Evolutionary conservation across 2,113 vertebrate species (phyloP).

Genomic region (Tragelaphus strepsiceros): DNA sequence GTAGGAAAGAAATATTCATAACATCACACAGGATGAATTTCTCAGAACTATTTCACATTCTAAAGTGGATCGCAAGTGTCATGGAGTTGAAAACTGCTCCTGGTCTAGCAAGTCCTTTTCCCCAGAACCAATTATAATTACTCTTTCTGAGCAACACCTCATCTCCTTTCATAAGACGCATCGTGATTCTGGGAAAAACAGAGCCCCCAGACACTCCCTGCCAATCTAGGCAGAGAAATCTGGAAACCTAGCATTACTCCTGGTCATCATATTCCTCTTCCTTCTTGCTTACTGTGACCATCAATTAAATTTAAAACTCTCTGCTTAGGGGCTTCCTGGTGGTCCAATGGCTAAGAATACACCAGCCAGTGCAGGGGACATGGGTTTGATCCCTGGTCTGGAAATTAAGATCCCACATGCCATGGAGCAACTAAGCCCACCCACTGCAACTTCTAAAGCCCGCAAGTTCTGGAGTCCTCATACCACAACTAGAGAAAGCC

Average conservation of each 20-base stretch:
- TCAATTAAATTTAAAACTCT: background rate
- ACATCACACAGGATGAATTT: background rate
- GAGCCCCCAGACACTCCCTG: background rate
- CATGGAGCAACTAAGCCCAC: background rate
- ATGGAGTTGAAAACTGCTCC: background rate
- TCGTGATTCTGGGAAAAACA: rapidly evolving
- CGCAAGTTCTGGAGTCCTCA: background rate
- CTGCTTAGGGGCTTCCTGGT: background rate
- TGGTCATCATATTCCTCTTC: rapidly evolving
- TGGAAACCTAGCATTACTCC: background rate
- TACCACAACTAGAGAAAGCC: background rate
- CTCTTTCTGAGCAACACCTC: background rate
- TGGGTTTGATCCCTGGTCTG: background rate
- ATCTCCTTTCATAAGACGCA: background rate
- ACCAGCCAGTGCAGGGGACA: background rate
- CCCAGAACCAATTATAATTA: background rate
- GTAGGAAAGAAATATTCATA: background rate
- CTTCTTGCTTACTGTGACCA: rapidly evolving
- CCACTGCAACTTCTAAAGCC: background rate
- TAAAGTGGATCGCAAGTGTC: background rate
- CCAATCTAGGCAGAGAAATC: background rate
- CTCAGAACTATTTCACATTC: background rate
- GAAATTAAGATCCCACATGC: background rate
- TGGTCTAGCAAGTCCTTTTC: background rate
- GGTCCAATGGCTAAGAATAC: background rate